phyloP scores from a whole-genome alignment of 2,113 vertebrate genomes.

The Hemichromis elongatus region DNA sequence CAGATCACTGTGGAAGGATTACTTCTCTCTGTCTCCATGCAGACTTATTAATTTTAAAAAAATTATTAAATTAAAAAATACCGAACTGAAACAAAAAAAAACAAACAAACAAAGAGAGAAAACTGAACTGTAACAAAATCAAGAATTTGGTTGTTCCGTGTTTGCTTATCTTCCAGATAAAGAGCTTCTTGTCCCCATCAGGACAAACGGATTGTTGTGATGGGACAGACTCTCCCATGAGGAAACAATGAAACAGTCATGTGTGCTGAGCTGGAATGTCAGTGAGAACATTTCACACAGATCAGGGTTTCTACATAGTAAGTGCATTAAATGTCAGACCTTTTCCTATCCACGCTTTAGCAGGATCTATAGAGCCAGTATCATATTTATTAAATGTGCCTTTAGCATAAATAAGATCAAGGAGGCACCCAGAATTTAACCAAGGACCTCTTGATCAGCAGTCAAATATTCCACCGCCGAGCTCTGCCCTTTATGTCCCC shows the following conservation, averaged over 20 bases:
- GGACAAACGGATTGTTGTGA: neutral
- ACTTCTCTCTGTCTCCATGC: neutral
- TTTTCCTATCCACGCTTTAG: neutral
- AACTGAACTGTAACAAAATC: neutral
- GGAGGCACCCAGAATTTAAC: conserved; percentile 79
- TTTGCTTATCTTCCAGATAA: neutral
- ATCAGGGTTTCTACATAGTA: neutral
- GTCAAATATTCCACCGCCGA: conserved; percentile 83
- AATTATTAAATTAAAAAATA: neutral
- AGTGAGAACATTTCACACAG: neutral
- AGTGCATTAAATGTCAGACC: neutral
- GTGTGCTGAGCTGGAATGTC: neutral
- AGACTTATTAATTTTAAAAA: accelerated
- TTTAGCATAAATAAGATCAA: neutral
- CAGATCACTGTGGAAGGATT: neutral
- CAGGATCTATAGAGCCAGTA: neutral
- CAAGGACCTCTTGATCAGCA: conserved; percentile 78
- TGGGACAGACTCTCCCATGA: neutral
- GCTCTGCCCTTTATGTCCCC: conserved; percentile 67
- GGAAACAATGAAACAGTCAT: neutral
- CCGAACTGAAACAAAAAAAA: neutral
- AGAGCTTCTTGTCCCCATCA: neutral
- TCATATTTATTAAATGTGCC: accelerated
- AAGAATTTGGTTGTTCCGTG: neutral
- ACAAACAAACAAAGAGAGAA: neutral